Evolutionary conservation across 2,113 vertebrate genomes (phyloP).

Genomic region (Thamnaconus septentrionalis): DNA sequence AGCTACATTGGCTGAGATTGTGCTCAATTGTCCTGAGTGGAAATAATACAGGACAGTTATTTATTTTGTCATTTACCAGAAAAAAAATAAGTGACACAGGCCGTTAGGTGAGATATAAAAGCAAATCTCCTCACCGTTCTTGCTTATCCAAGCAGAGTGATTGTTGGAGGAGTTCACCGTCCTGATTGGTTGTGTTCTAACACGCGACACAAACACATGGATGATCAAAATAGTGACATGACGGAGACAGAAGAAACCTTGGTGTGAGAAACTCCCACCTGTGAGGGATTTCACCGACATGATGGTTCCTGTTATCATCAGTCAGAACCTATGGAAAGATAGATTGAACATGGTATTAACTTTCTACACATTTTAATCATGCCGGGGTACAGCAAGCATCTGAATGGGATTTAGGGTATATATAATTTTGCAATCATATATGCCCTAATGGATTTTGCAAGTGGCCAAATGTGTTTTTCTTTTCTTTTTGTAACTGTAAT

Average conservation of each 20-base stretch:
- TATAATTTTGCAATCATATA: too few relatives aligned
- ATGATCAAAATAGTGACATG: background rate
- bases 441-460: too few relatives aligned
- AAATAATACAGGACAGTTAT: background rate
- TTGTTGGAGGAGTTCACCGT: background rate
- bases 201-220: conserved; percentile 6
- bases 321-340: conserved; percentile 34
- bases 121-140: conserved; percentile 37
- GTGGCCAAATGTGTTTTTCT: too few relatives aligned
- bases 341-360: background rate
- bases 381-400: too few relatives aligned
- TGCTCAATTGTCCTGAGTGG: conserved; percentile 19
- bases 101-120: background rate
- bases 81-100: background rate
- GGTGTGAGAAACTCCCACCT: conserved; percentile 34
- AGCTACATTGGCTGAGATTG: background rate
- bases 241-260: background rate
- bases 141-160: background rate
- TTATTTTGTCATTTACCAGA: background rate
- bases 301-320: conserved; percentile 40
- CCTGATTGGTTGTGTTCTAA: conserved; percentile 20
- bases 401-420: too few relatives aligned
- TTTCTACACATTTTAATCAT: too few relatives aligned
- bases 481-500: too few relatives aligned
- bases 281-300: conserved; percentile 2